Conservation (phyloP, 30 jellyfish, hydroid and myxozoan species). For the Aurelia aurita complex sp. Pacific region DNA sequence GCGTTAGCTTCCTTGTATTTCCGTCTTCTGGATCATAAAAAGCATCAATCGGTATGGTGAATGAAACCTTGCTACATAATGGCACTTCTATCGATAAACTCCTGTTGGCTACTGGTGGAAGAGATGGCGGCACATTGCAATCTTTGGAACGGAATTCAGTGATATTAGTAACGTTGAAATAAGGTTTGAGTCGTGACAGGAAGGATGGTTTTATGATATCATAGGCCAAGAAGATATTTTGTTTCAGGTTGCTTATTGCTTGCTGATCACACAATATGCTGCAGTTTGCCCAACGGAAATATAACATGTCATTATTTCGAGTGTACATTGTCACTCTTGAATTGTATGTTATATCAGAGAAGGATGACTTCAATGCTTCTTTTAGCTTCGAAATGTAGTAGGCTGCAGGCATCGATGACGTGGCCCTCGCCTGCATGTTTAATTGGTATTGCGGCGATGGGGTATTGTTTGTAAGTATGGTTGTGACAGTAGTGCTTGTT, state of each 20-base stretch:
- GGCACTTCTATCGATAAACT: conserved; percentile 35
- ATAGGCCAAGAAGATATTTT: conserved; percentile 30
- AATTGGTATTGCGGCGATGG: conserved; percentile 16
- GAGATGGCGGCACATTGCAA: conserved; percentile 44
- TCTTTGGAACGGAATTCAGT: conserved; percentile 19
- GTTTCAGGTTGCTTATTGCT: conserved; percentile 21
- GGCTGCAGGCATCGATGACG: conserved; percentile 14
- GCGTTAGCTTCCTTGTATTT: conserved; percentile 53
- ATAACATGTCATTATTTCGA: background rate
- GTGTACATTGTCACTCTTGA: conserved; percentile 12
- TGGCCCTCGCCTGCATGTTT: conserved; percentile 13
- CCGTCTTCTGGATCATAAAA: conserved; percentile 77
- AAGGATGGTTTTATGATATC: conserved; percentile 35
- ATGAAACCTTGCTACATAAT: conserved; percentile 63
- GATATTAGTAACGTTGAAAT: conserved; percentile 21
- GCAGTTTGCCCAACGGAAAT: conserved; percentile 38
- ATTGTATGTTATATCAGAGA: conserved; percentile 3
- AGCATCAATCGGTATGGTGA: conserved; percentile 55
- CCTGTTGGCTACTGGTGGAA: conserved; percentile 67
- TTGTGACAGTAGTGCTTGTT: conserved; percentile 41
- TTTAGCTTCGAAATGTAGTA: conserved; percentile 35
- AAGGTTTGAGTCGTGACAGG: conserved; percentile 20
- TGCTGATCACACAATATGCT: conserved; percentile 36
- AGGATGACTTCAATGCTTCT: conserved; percentile 21
- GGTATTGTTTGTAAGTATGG: conserved; percentile 10